These are phyloP conservation scores for Hedya salicella DNA, from an alignment of 2,888 invertebrate species.

Conservation along the genomic window DNA sequence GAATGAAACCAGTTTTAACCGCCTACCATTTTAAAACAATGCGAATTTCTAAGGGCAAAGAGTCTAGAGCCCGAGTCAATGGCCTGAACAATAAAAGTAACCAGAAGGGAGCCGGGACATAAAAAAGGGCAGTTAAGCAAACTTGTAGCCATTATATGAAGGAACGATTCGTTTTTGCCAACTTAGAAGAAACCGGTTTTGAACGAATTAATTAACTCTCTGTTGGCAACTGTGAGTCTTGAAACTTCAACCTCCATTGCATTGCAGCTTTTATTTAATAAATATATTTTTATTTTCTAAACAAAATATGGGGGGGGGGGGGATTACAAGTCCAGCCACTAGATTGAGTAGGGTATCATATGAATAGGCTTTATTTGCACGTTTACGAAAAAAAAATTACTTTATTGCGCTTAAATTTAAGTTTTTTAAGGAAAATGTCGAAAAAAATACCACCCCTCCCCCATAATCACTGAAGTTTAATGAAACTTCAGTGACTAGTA, in stretches of 20 bases:
- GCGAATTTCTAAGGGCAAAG: conserved; percentile 9
- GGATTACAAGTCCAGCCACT: too few species aligned
- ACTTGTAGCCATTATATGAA: conserved; percentile 11
- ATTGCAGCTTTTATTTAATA: neutral
- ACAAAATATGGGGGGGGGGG: too few species aligned
- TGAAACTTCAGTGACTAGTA: too few species aligned
- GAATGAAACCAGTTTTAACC: conserved; percentile 20
- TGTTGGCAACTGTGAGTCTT: conserved; percentile 9
- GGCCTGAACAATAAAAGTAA: conserved; percentile 19
- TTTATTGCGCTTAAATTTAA: too few species aligned
- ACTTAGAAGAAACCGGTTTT: conserved; percentile 30
- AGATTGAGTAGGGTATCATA: too few species aligned
- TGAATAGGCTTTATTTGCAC: neutral
- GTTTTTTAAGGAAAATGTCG: too few species aligned
- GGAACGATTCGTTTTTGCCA: conserved; percentile 24
- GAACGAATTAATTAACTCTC: conserved; percentile 10
- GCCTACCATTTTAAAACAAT: conserved; percentile 10
- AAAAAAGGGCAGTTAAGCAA: conserved; percentile 22
- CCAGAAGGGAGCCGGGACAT: conserved; percentile 1
- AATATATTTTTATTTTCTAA: too few species aligned
- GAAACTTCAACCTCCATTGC: neutral
- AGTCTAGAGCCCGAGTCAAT: conserved; percentile 11
- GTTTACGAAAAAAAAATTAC: too few species aligned
- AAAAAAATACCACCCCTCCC: too few species aligned
- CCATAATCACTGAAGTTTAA: too few species aligned